Conservation (phyloP, 2,113 vertebrate species). For the Mesitornis unicolor region DNA sequence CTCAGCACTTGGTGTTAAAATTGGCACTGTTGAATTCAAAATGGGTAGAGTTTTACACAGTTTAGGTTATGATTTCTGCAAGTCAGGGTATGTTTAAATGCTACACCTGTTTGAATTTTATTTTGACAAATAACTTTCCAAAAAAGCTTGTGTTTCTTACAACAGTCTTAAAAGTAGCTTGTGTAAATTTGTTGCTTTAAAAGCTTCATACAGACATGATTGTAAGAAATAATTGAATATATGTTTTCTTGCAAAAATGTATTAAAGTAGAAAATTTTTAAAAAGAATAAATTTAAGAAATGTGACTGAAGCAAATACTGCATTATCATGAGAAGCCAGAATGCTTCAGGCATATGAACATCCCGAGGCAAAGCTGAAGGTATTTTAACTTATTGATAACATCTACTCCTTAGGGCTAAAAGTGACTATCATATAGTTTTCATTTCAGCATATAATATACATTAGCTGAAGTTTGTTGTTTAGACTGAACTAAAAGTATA, state of each 20-base stretch:
- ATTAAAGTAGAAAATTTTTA: background rate
- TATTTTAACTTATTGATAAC: slow-evolving; percentile 72
- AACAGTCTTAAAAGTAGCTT: background rate
- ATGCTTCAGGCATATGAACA: slow-evolving; percentile 68
- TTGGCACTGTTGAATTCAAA: background rate
- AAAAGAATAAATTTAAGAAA: slow-evolving; percentile 4
- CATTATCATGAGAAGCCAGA: slow-evolving; percentile 47
- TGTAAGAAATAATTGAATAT: background rate
- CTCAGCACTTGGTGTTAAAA: background rate
- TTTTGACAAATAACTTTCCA: background rate
- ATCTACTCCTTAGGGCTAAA: slow-evolving; percentile 27
- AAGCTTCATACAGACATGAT: background rate
- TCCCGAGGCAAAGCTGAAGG: slow-evolving; percentile 71
- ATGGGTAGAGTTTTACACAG: background rate
- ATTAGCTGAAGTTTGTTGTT: background rate
- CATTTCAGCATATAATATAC: slow-evolving; percentile 10
- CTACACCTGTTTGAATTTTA: background rate
- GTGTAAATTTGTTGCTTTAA: background rate
- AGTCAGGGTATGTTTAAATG: background rate
- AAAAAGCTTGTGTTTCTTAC: background rate
- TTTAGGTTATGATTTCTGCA: background rate
- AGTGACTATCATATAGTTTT: slow-evolving; percentile 13
- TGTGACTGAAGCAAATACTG: slow-evolving; percentile 21
- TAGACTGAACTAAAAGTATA: background rate
- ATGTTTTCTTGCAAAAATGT: background rate